Base-by-base conservation (phyloP, 92 coral and sea anemone species). In the Zoanthus sansibaricus region DNA sequence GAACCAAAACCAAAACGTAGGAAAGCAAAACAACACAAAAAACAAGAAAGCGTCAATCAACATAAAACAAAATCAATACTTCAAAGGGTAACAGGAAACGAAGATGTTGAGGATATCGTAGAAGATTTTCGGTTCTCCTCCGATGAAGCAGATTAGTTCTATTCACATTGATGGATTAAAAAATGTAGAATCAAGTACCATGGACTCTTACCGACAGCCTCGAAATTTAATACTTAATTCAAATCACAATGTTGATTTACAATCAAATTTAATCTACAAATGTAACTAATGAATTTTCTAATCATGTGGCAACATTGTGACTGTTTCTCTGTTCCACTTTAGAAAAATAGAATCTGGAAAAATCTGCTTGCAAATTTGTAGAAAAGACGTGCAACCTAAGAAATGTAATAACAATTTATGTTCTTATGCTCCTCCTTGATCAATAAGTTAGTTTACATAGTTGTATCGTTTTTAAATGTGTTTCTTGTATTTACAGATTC, bases 61-160 rank as follows among this genome's bases (percentile, higher is more conserved):
- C 84, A 77, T 82, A 88, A 85, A 80, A 8, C 46, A 44, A 92
- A 89, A 83, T 67, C 86, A 71, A 76, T n/a, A 49, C 30, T 49
- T 46, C 82, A 52, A 51, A 16, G 45, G 16, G 55, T 45, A 10
- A 54, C 79, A 21, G 75, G 73, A 16, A 75, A 9, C 31, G 82
- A 45, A 20, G 94, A 83, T 45, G 87, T 20, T 61, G 98, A 93
- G 47, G 99, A 96, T 66, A 90, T 96, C 59, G 99, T 96, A 32
- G 90, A 93, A 74, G 99, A 94, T 89, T 93, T 96, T 66, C 94
- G 83, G 46, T 93, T 96, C 69, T 96, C 99, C 3, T 95, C 98
- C 3, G 94, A 90, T 64, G 99, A 96, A 64, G 42, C 42, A 0
- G 98, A 96, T 49, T 86, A 82, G 32, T n/a, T 9, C 42, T 14